Evolutionary conservation across 2,113 vertebrate species (phyloP), one percentile per base, ranked within the genome.

Genomic region (Serinus canaria): DNA sequence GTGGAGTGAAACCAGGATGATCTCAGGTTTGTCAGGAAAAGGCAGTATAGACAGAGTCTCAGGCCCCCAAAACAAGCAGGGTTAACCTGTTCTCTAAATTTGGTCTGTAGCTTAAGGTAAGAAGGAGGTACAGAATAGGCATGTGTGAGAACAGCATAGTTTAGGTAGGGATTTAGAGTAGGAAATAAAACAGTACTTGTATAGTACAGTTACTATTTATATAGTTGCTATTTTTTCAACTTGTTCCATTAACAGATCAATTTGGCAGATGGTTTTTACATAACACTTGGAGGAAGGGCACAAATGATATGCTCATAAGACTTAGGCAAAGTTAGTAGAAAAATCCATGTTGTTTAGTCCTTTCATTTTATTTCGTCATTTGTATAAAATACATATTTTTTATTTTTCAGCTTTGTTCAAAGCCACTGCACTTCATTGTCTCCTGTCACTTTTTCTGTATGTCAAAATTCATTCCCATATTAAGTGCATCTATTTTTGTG

Each of bases 1-100:
- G 93, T 94, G 92, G 87, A 94, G 56, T 28, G 17, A 30, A 89
- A 95, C 68, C 83, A 95, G 89, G 83, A 86, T 89, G 91, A 89
- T 74, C 70, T 93, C 78, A 90, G 70, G 67, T 94, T 94, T 78
- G 66, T 82, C 44, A 85, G 81, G 44, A 82, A 84, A 87, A 87
- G 33, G 44, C 68, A 75, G 27, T 19, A 66, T 5, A 81, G 47
- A n/a, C 20, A 86, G 41, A 56, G 14, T 60, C 31, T 72, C 39
- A 63, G 52, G 63, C 31, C 33, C 14, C n/a, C 46, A 10, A 62
- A 83, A 63, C 7, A 31, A 13, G 10, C 21, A 77, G 23, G 43
- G 18, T 81, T 89, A 89, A 81, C 35, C 33, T 75, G 69, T 15
- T 43, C 10, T 87, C 35, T 59, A 49, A 68, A 60, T 5, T 67